phyloP scores from a whole-genome alignment of 1,140 invertebrate genomes.

The Geopemphigus sp. region DNA sequence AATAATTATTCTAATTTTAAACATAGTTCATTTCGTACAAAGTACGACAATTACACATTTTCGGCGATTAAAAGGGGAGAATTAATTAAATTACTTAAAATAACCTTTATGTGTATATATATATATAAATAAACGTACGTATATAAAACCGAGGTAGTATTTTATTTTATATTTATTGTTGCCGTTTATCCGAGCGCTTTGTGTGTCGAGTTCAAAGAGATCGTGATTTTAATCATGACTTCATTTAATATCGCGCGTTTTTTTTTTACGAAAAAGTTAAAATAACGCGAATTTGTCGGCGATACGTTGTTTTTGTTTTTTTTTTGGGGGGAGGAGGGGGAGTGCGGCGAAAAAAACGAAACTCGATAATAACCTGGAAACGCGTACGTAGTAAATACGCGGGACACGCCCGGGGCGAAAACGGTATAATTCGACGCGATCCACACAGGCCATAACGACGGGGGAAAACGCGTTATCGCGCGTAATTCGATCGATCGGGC shows the following conservation, averaged over 20 bases:
- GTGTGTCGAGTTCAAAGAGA: conserved; percentile 3
- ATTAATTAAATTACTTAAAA: conserved; percentile 27
- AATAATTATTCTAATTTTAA: conserved; percentile 9
- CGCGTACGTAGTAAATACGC: too few relatives aligned
- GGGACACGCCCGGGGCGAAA: too few relatives aligned
- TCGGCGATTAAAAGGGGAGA: background rate
- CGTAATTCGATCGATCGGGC: too few relatives aligned
- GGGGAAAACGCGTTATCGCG: too few relatives aligned
- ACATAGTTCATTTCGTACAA: background rate
- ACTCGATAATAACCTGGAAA: too few relatives aligned
- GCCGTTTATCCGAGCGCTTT: background rate
- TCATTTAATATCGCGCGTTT: background rate
- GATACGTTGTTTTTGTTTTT: too few relatives aligned
- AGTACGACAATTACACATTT: background rate
- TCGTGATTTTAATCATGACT: background rate
- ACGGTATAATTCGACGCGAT: too few relatives aligned
- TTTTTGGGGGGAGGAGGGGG: background rate
- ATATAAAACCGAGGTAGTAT: background rate
- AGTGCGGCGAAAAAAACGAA: too few relatives aligned
- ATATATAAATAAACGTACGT: too few relatives aligned
- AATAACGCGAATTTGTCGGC: too few relatives aligned
- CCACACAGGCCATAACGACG: too few relatives aligned
- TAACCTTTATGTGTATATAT: background rate
- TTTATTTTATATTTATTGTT: background rate
- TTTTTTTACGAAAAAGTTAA: too few relatives aligned